Conservation (phyloP, 2,888 invertebrate species). For the Mesorhabditis spiculigera region DNA sequence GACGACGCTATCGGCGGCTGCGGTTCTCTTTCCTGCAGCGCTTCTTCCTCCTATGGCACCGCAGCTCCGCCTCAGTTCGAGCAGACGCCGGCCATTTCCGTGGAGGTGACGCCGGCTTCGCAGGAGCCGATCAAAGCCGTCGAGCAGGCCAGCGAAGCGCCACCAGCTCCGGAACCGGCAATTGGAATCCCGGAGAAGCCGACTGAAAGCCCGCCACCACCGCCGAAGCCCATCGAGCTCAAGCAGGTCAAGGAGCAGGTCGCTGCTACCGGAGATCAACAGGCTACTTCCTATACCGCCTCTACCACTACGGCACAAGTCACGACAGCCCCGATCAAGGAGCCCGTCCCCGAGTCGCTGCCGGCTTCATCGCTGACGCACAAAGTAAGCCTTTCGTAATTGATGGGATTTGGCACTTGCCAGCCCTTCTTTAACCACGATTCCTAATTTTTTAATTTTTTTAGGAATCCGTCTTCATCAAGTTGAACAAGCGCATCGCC, state of each 20-base stretch:
- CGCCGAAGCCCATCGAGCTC: conserved; percentile 12
- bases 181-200: background rate
- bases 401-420: background rate
- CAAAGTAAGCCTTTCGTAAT: conserved; percentile 62
- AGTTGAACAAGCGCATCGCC: conserved; percentile 83
- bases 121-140: conserved; percentile 2
- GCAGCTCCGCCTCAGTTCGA: too few species aligned
- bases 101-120: conserved; percentile 14
- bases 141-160: conserved; percentile 22
- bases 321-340: too few species aligned
- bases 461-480: conserved; percentile 84
- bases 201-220: conserved; percentile 33
- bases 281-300: too few species aligned
- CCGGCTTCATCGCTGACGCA: conserved; percentile 62
- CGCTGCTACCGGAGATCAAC: background rate
- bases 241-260: background rate
- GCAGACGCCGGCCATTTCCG: background rate
- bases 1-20: too few species aligned
- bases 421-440: too few species aligned
- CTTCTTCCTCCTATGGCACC: too few species aligned
- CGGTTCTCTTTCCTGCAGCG: too few species aligned
- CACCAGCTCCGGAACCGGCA: conserved; percentile 21
- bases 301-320: too few species aligned
- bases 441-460: background rate
- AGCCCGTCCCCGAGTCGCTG: conserved; percentile 9